Base-by-base conservation (phyloP, 2,113 vertebrate species). In the Promerops cafer region DNA sequence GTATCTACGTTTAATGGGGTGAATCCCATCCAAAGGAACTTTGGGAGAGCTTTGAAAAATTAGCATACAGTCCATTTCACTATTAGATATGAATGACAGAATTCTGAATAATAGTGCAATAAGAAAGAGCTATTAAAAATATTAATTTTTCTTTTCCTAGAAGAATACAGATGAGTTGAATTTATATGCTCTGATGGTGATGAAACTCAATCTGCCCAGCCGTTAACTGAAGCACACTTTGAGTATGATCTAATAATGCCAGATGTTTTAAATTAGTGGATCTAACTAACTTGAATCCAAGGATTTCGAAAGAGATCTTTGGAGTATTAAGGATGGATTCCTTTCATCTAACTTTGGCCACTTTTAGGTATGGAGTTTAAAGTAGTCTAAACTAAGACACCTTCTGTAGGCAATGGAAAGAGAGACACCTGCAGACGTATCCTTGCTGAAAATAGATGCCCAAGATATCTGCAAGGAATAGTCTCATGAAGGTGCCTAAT, bases 301-400 rank as follows among this genome's bases (percentile, higher is more conserved):
- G 33, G 63, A 31, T 92, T 92, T 78, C 70, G 33, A 66, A 86
- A 82, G 68, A 94, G 59, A 61, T 90, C 59, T 92, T 78, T 64
- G 64, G 44, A 84, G 47, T 65, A 74, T 90, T 94, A 95, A 74
- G 61, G 57, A 44, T 90, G 45, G 49, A 93, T 87, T 90, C 84
- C 57, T 94, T 93, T 96, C 83, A 68, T 86, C 82, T 93, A 87
- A 82, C 22, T 95, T 78, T 56, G 74, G 40, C 53, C 31, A 75
- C 70, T 93, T 82, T 56, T 87, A 79, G 30, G 13, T 84, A 40
- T 60, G 65, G 44, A 87, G 39, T 84, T 87, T 84, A 44, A 89
- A 91, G 44, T 8, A 94, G 82, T 91, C 61, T 93, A 85, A 92
- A 85, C 52, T 79, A 53, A 78, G 61, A 56, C n/a, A 84, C 30